These are phyloP conservation scores for Podilymbus podiceps DNA, from an alignment of 2,113 vertebrate species.

Conservation along the genomic window DNA sequence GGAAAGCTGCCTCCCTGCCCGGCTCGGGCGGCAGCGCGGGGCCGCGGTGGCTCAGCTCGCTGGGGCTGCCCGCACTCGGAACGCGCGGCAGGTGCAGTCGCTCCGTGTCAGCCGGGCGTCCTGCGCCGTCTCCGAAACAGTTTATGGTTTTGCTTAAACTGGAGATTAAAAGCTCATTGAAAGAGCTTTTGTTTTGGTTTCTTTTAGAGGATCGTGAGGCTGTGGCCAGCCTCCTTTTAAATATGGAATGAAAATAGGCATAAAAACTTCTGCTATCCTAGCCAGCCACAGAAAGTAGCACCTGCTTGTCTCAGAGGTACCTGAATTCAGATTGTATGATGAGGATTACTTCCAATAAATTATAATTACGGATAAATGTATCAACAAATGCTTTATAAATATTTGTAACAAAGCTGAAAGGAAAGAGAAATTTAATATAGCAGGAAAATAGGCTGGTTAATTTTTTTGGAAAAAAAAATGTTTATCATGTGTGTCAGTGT, in stretches of 20 bases:
- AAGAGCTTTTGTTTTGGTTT: neutral
- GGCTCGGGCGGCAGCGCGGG: fast-evolving
- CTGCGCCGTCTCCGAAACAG: fast-evolving
- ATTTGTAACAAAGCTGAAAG: neutral
- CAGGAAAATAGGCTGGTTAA: neutral
- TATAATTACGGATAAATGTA: neutral
- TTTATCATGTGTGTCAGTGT: neutral
- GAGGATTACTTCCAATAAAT: neutral
- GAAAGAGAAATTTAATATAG: neutral
- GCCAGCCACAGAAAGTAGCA: fast-evolving
- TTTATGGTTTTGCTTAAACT: neutral
- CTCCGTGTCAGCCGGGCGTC: fast-evolving
- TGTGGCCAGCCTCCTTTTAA: neutral
- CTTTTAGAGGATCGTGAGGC: neutral
- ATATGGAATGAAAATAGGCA: neutral
- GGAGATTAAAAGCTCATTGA: neutral
- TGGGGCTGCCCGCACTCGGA: fast-evolving
- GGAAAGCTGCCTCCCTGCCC: neutral
- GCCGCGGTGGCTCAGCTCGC: neutral
- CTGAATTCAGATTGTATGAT: neutral
- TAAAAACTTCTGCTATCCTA: neutral
- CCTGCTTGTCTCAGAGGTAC: neutral
- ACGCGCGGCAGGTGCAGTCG: neutral
- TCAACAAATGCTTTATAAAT: neutral
- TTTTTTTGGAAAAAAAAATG: fast-evolving